A percentile compares a stretch with the other conserved stretches of the same genome.
Evolutionary conservation across 92 coral and sea anemone genomes (phyloP).

Genomic region (Epizoanthus ramosus): DNA sequence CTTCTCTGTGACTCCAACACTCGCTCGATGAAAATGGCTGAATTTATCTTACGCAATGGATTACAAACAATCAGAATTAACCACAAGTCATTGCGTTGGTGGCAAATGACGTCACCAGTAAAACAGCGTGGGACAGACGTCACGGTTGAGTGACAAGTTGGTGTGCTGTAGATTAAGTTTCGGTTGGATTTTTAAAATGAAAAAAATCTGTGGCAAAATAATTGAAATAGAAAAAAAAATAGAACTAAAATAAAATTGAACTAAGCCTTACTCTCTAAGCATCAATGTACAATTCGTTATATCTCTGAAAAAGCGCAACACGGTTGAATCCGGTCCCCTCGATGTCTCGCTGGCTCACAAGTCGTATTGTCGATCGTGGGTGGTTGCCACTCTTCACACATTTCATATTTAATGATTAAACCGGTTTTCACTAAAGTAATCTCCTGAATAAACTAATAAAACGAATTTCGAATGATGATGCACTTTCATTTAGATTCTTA

Average conservation of each 20-base stretch:
- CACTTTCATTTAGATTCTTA: too few species aligned
- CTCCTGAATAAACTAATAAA: too few species aligned
- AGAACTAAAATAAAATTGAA: too few species aligned
- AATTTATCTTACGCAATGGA: constrained; percentile 19
- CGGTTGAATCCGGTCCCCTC: too few species aligned
- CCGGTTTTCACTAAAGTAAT: not conserved
- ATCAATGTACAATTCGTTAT: not conserved
- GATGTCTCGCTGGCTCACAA: not conserved
- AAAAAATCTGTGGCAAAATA: not conserved
- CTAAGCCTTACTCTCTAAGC: too few species aligned
- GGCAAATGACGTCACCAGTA: constrained; percentile 23
- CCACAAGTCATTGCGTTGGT: constrained; percentile 30
- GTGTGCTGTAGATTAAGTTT: not conserved
- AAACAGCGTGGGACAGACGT: not conserved
- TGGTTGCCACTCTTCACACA: not conserved
- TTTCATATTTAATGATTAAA: not conserved
- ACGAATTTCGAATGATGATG: too few species aligned
- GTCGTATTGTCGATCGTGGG: not conserved
- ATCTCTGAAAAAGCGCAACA: too few species aligned
- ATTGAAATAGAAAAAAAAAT: too few species aligned
- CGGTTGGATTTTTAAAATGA: not conserved
- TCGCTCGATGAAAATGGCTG: constrained; percentile 30
- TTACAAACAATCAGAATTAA: constrained; percentile 5
- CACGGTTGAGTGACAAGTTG: not conserved
- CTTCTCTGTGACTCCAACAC: not conserved